These are phyloP conservation scores for Platypus cylindrus DNA, from an alignment of 2,888 invertebrate species.

Conservation along the genomic window DNA sequence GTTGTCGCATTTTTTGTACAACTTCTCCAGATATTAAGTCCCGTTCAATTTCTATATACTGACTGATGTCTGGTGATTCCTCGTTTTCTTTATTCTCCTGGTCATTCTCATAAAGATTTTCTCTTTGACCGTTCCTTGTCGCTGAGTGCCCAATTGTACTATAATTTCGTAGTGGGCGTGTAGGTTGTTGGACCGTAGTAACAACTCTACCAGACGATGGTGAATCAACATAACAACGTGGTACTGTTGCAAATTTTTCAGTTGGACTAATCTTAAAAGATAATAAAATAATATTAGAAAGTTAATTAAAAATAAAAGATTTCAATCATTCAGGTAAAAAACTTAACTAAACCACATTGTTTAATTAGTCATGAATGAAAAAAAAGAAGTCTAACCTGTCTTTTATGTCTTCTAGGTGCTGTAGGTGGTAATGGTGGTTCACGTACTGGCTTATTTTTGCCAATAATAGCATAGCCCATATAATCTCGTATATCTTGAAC, in stretches of 20 bases:
- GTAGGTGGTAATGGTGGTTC: conserved; percentile 48
- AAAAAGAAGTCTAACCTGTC: conserved; percentile 3
- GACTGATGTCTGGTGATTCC: conserved; percentile 42
- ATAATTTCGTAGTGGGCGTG: conserved; percentile 46
- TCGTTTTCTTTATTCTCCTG: conserved; percentile 36
- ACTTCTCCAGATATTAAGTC: conserved; percentile 62
- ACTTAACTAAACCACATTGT: no score
- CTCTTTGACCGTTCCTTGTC: conserved; percentile 24
- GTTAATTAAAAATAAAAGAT: no score
- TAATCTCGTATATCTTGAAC: conserved; percentile 29
- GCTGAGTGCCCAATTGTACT: conserved; percentile 45
- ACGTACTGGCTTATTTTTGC: conserved; percentile 44
- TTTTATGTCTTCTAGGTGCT: conserved; percentile 36
- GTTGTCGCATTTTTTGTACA: conserved; percentile 69
- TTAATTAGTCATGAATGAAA: no score
- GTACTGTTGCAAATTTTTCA: conserved; percentile 58
- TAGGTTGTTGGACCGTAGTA: conserved; percentile 39
- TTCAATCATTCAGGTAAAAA: no score
- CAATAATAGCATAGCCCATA: conserved; percentile 64
- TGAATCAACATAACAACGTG: conserved; percentile 34
- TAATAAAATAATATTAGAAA: background rate
- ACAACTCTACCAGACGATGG: conserved; percentile 19
- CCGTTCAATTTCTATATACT: conserved; percentile 50
- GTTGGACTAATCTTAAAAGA: conserved; percentile 25
- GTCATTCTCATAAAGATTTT: conserved; percentile 20